phyloP scores from a whole-genome alignment of 2,113 vertebrate species.

The Rhagologus leucostigma region DNA sequence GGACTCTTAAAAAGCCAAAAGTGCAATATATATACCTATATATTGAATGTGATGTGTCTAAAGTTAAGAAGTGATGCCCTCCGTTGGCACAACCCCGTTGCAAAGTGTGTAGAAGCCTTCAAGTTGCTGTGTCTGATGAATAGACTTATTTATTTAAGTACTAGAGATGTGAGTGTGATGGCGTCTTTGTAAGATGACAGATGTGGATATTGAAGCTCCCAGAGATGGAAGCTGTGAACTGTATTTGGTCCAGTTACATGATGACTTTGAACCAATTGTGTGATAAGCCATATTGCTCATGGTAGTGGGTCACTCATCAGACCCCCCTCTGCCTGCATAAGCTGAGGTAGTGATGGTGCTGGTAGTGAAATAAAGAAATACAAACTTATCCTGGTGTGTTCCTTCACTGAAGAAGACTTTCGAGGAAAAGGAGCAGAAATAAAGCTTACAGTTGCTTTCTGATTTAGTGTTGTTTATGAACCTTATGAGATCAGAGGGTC shows the following conservation, averaged over 20 bases:
- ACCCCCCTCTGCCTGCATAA: not conserved
- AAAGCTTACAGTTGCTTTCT: not conserved
- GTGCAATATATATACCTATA: rapidly evolving
- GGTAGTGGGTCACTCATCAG: rapidly evolving
- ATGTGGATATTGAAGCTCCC: not conserved
- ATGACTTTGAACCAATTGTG: not conserved
- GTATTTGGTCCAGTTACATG: not conserved
- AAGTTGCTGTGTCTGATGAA: not conserved
- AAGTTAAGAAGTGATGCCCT: not conserved
- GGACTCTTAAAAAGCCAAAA: rapidly evolving
- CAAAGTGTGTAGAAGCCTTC: not conserved
- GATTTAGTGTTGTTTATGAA: not conserved
- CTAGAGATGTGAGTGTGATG: not conserved
- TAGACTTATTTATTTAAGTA: not conserved
- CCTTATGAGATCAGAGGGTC: not conserved
- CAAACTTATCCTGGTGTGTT: not conserved
- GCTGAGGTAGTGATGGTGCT: not conserved
- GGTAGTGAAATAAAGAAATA: not conserved
- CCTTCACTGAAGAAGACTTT: not conserved
- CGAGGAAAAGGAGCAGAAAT: not conserved
- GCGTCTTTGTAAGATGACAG: no score
- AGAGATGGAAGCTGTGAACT: not conserved
- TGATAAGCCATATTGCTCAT: not conserved
- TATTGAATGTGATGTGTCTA: not conserved
- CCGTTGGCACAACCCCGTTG: not conserved